Evolutionary conservation across 2,888 invertebrate species (phyloP), one percentile per base, ranked within the genome.

Genomic region (Tetranychus piercei): DNA sequence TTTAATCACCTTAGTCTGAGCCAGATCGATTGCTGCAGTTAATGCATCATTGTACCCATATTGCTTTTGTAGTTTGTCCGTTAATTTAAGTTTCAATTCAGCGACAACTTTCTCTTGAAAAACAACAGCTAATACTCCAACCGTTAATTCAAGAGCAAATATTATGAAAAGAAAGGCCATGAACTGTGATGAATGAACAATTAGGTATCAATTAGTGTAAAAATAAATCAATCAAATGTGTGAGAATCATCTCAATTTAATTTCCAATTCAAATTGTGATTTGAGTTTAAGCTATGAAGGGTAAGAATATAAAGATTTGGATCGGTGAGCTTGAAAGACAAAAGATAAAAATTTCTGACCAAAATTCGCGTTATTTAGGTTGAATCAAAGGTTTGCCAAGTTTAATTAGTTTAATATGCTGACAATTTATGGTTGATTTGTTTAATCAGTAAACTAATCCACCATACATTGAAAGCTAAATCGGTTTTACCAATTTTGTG

Each of bases 141-240:
- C 81, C n/a, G 82, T 81, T 67, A 84, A 77, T 80, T 85, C 85
- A 73, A 82, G 80, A 76, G 82, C 80, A 77, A 85, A 82, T 75
- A 85, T 81, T 20, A 82, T 80, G 77, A 84, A 81, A 78, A 85
- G 80, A 80, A 84, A 82, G 77, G 82, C 81, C 79, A 84, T 83
- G 79, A 85, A 85, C 85, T 85, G 80, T 15, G 55, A 76, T 20
- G 34, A 70, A 55, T 22, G 6, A 11, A 71, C 55, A 55, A 55
- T 55, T 55, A 55, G 15, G 55, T 55, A 15, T 15, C 55, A 55
- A 15, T 55, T 55, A 15, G 15, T 7, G 9, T 3, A 7, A 55
- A 15, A 45, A 45, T 45, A 8, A 45, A 7, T 55, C 18, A 20
- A 65, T n/a, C 4, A 65, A n/a, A n/a, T 65, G 20, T 20, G 5